Percentiles rank a stretch among this genome's conserved stretches.
Conservation (phyloP, 2,113 vertebrate species). For the Odontophorus gujanensis region DNA sequence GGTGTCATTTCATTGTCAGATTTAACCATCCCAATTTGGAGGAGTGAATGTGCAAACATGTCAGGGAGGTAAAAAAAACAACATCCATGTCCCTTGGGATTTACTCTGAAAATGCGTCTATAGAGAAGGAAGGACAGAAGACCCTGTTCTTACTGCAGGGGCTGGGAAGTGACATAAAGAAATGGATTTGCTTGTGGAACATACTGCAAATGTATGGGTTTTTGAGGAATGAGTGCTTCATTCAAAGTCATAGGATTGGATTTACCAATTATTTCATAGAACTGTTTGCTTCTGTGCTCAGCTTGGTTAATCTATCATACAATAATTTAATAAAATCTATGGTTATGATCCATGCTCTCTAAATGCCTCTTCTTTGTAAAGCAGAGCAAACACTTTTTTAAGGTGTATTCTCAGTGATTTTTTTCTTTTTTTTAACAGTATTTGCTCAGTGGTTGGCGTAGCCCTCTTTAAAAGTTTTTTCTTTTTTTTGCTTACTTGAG, state of each 20-base stretch:
- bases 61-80: no score
- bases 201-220: neutral
- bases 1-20: neutral
- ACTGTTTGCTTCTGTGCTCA: neutral
- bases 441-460: constrained; percentile 35
- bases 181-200: neutral
- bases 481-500: neutral
- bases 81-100: fast-evolving
- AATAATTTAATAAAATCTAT: neutral
- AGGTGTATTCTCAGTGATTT: neutral
- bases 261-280: neutral
- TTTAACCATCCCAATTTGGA: neutral
- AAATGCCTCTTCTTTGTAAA: neutral
- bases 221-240: neutral
- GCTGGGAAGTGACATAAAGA: neutral
- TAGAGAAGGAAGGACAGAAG: neutral
- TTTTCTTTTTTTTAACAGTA: neutral
- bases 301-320: neutral
- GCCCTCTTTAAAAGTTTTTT: constrained; percentile 1
- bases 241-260: neutral
- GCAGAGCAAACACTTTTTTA: constrained; percentile 20
- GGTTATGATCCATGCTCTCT: neutral
- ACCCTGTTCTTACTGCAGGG: neutral
- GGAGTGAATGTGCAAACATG: neutral
- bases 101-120: neutral